Base-by-base conservation (phyloP, 2,888 invertebrate genomes). In the Chromoteleia sp. region DNA sequence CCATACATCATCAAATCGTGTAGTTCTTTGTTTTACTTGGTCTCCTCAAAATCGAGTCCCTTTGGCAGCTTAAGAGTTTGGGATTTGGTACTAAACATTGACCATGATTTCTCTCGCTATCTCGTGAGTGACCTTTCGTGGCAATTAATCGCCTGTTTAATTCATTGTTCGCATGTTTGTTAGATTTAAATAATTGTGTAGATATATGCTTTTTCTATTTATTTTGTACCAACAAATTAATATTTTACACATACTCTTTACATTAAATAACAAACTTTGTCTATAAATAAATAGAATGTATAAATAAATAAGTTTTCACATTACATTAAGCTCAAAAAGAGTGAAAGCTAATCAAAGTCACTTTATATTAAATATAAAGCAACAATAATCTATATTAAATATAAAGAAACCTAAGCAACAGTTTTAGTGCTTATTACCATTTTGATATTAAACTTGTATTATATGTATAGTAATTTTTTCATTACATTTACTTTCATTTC, bases 121-220 rank as follows among this genome's bases (percentile, higher is more conserved):
- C 73, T 82, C 84, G 82, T 85, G 86, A 85, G 90, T 89, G 89
- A 90, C 90, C 89, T 90, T 89, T 89, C 89, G 89, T 89, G 89
- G 89, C 88, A 89, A 85, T 85, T 83, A 84, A 87, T 83, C 85
- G 86, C 85, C 88, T 84, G 85, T 85, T 70, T 88, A 59, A 82
- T 86, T 79, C 76, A 84, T 70, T 54, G 82, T 81, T 79, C 68
- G 81, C 79, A 73, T 67, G 82, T 67, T 70, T 74, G 65, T 54
- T 78, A 81, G 59, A 58, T 73, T 41, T 56, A 65, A 12, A 45
- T 67, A 45, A 63, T 39, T 48, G 36, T 54, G n/a, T 68, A 73
- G 63, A 45, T 41, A 15, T 68, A 61, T 36, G 59, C 36, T 76
- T 65, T 21, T 58, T 70, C 14, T 48, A 48, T 25, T 48, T 21